Evolutionary conservation across 1,140 invertebrate genomes (phyloP), one percentile per base, ranked within the genome.

Genomic region (Harpegnathos saltator): DNA sequence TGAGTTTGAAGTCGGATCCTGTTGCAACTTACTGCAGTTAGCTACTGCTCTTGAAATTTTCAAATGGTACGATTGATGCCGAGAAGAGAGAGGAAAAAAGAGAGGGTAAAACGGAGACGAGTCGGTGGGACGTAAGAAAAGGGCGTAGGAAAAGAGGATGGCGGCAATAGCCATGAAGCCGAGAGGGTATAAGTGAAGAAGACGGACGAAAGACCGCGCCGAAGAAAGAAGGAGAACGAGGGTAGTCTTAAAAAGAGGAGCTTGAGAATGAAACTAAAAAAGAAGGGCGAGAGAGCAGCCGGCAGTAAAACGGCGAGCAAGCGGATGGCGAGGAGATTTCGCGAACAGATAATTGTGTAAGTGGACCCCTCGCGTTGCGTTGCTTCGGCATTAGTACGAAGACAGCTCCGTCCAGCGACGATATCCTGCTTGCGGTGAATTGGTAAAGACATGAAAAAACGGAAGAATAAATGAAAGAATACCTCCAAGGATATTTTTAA

Each of bases 301-400:
- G 78, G 90, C 85, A 90, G 87, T 92, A 92, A 93, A 92, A 91
- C 83, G 87, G 85, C 72, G 86, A 91, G 89, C 87, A 77, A 90
- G 75, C 73, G 84, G 83, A 85, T 82, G 78, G 84, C 84, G 84
- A 88, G 87, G 73, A 93, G 91, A 93, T 93, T 90, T 89, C 88
- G 89, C 91, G 89, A 89, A 87, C 81, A 90, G 92, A 93, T 93
- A 93, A 93, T 93, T 92, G 91, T 92, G 90, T 92, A 93, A 92
- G 92, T 92, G 91, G 91, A 91, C 84, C 85, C 85, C 66, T 83
- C 59, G 38, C 50, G n/a, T 12, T 62, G 56, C 48, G 22, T 84
- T 88, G 38, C 75, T 66, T 78, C 26, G 62, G 72, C 81, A 58
- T 71, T 74, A 50, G n/a, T 71, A 78, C 68, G 19, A 74, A 65